A percentile compares a stretch with the other conserved stretches of the same genome.
These are phyloP conservation scores for Drosophila grimshawi DNA, from an alignment of 1,140 invertebrate genomes.

Conservation along the genomic window DNA sequence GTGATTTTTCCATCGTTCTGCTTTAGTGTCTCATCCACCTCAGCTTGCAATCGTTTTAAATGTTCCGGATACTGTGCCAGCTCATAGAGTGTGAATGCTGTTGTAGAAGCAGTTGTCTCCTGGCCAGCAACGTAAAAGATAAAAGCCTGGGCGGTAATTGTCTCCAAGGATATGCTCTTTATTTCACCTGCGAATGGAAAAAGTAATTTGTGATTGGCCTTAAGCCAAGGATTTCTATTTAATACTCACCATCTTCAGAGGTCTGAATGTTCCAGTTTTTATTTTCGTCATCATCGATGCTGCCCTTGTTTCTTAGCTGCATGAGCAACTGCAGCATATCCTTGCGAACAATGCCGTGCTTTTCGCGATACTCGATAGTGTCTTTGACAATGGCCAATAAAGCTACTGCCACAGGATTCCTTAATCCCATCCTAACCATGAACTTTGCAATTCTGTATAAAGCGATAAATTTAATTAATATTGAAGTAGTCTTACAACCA, in stretches of 20 bases:
- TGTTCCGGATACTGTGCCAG: conserved; percentile 87
- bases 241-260: conserved; percentile 42
- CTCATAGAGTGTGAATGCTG: conserved; percentile 87
- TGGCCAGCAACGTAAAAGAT: conserved; percentile 90
- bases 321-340: conserved; percentile 87
- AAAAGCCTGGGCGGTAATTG: conserved; percentile 87
- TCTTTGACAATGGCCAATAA: conserved; percentile 85
- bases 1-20: conserved; percentile 84
- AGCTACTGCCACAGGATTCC: conserved; percentile 37
- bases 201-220: not conserved
- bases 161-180: conserved; percentile 83
- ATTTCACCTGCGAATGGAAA: conserved; percentile 42
- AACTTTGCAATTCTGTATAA: conserved; percentile 49
- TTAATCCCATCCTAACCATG: conserved; percentile 54
- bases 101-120: conserved; percentile 88
- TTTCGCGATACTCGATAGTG: conserved; percentile 85
- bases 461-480: not conserved
- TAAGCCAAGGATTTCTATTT: not conserved
- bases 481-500: accelerated
- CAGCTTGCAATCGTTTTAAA: conserved; percentile 86
- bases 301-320: conserved; percentile 85
- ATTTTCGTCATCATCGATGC: conserved; percentile 73
- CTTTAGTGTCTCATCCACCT: conserved; percentile 85
- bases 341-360: conserved; percentile 85
- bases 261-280: conserved; percentile 63